Conservation (phyloP, 1,140 invertebrate species). For the Drosophila sulfurigaster region DNA sequence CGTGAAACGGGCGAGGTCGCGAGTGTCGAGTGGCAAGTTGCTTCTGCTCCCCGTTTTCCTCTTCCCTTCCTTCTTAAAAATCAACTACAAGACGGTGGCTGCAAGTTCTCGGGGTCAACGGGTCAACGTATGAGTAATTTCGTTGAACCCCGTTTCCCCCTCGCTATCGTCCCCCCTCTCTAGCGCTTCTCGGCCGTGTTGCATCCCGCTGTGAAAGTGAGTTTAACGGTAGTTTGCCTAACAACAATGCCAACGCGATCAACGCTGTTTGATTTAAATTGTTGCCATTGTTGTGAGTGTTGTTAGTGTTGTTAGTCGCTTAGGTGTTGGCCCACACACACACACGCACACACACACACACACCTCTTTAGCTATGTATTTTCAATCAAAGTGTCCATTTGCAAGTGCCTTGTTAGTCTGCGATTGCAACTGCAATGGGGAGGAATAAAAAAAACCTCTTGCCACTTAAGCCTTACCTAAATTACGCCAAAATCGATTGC, state of each 20-base stretch:
- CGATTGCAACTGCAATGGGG: not conserved
- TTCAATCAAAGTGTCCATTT: constrained; percentile 47
- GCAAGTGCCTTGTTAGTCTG: constrained; percentile 50
- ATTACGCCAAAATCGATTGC: constrained; percentile 82
- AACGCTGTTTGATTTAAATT: constrained; percentile 79
- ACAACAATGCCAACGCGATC: constrained; percentile 68
- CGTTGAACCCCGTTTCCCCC: not conserved
- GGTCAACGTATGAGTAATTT: constrained; percentile 42
- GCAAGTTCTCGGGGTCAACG: constrained; percentile 31
- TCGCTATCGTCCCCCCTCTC: not conserved
- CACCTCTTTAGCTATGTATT: constrained; percentile 9
- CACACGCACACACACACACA: constrained; percentile 11
- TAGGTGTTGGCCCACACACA: constrained; percentile 55
- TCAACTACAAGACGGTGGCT: constrained; percentile 24
- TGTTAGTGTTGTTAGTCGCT: constrained; percentile 34
- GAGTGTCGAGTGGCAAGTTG: constrained; percentile 22
- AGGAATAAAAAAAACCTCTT: constrained; percentile 1
- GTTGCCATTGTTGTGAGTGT: constrained; percentile 59
- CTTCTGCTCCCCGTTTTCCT: no score
- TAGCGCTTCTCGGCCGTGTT: not conserved
- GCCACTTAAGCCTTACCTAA: constrained; percentile 79
- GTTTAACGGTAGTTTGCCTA: constrained; percentile 82
- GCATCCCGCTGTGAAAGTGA: constrained; percentile 70
- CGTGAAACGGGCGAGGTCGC: constrained; percentile 39
- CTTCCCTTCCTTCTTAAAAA: not conserved